phyloP scores from a whole-genome alignment of 2,888 invertebrate genomes.

The Ryuthela nishihirai region DNA sequence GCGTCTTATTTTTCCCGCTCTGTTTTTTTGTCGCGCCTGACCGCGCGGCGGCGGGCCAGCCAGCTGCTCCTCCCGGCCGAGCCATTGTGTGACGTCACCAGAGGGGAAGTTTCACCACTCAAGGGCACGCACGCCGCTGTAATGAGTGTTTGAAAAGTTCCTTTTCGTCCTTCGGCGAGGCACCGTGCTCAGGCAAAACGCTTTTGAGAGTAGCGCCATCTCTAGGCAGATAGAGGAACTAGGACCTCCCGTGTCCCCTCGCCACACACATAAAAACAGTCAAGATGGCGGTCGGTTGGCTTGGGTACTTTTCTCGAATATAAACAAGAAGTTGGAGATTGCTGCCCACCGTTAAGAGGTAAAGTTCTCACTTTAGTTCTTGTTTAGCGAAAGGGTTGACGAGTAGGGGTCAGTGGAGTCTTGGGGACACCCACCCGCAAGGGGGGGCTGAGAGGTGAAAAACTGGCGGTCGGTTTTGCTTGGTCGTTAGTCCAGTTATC shows the following conservation, averaged over 20 bases:
- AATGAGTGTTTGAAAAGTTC: constrained; percentile 22
- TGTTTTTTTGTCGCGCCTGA: constrained; percentile 5
- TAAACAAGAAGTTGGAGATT: constrained; percentile 36
- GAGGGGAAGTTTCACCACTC: constrained; percentile 21
- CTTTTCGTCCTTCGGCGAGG: background rate
- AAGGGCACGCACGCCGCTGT: constrained; percentile 19
- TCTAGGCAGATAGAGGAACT: constrained; percentile 30
- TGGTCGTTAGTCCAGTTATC: no score
- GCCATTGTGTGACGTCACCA: constrained; percentile 10
- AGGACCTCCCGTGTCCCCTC: constrained; percentile 16
- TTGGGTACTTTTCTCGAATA: constrained; percentile 34
- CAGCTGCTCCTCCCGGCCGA: background rate
- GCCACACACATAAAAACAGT: constrained; percentile 35
- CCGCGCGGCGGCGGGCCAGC: constrained; percentile 18
- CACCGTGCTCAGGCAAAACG: background rate
- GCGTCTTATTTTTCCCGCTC: constrained; percentile 11
- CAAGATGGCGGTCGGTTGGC: constrained; percentile 38
- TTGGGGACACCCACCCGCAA: no score
- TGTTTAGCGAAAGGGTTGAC: no score
- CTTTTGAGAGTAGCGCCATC: constrained; percentile 36
- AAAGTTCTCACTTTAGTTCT: no score
- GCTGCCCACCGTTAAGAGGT: constrained; percentile 26
- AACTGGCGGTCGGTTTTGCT: no score
- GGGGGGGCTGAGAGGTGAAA: no score
- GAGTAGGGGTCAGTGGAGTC: no score